Conservation (phyloP, 2,113 vertebrate genomes). For the Alethe diademata region DNA sequence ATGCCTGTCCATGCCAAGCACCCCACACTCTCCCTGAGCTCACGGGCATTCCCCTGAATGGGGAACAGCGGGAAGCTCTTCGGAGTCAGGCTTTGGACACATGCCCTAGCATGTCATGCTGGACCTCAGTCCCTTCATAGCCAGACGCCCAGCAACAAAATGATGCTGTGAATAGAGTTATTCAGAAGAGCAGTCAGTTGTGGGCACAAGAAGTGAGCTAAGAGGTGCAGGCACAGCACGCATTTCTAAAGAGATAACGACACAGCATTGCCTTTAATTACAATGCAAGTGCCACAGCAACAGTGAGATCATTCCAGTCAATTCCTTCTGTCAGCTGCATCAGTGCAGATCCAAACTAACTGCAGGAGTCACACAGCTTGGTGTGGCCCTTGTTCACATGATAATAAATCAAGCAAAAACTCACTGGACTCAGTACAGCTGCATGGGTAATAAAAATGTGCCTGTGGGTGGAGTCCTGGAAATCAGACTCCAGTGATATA, state of each 20-base stretch:
- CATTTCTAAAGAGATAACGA: not conserved
- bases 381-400: not conserved
- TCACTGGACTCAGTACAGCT: not conserved
- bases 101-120: not conserved
- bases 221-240: not conserved
- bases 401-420: not conserved
- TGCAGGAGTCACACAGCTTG: not conserved
- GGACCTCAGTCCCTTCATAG: not conserved
- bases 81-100: not conserved
- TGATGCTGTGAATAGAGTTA: not conserved
- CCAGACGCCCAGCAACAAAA: not conserved
- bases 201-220: not conserved
- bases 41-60: not conserved
- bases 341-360: not conserved
- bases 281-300: not conserved
- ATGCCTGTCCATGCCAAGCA: not conserved
- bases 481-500: not conserved
- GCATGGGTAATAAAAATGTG: not conserved
- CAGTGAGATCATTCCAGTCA: not conserved
- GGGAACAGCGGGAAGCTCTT: not conserved
- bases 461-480: not conserved
- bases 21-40: accelerated
- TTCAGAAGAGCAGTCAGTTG: not conserved
- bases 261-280: not conserved
- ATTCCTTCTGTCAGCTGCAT: not conserved